A percentile compares a stretch with the other conserved stretches of the same genome.
These are phyloP conservation scores for Alosa alosa DNA, from an alignment of 2,113 vertebrate species.

Conservation along the genomic window DNA sequence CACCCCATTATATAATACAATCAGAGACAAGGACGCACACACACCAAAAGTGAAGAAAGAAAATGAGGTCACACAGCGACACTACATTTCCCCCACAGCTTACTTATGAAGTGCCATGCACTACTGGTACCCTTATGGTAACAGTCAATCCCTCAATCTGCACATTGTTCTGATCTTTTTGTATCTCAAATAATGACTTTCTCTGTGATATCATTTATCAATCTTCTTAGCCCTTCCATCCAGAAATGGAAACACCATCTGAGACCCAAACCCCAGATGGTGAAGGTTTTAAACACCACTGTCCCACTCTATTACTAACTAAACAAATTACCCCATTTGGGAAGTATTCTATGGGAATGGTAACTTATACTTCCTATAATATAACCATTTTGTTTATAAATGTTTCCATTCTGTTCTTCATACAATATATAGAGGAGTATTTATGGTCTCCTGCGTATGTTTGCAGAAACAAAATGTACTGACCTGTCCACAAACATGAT, in stretches of 20 bases:
- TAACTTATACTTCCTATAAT: background rate
- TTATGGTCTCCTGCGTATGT: background rate
- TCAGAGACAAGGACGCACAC: background rate
- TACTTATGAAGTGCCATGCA: background rate
- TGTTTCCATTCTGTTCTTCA: background rate
- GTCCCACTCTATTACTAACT: background rate
- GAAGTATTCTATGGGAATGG: background rate
- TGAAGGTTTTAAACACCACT: background rate
- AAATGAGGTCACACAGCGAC: background rate
- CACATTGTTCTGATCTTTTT: background rate
- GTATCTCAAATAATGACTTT: background rate
- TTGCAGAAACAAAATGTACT: background rate
- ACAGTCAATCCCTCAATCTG: background rate
- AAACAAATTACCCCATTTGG: background rate
- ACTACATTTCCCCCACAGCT: background rate
- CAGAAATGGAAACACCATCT: background rate
- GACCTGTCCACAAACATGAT: conserved; percentile 90
- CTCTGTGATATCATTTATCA: background rate
- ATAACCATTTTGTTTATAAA: background rate
- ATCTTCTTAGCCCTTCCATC: background rate
- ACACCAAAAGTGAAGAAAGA: background rate
- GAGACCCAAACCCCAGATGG: background rate
- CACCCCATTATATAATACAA: background rate
- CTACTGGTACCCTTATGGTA: background rate
- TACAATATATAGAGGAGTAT: background rate